Evolutionary conservation across 2,797 vertebrate genomes (phyloP), one percentile per base, ranked within the genome.

Genomic region (Manis javanica): DNA sequence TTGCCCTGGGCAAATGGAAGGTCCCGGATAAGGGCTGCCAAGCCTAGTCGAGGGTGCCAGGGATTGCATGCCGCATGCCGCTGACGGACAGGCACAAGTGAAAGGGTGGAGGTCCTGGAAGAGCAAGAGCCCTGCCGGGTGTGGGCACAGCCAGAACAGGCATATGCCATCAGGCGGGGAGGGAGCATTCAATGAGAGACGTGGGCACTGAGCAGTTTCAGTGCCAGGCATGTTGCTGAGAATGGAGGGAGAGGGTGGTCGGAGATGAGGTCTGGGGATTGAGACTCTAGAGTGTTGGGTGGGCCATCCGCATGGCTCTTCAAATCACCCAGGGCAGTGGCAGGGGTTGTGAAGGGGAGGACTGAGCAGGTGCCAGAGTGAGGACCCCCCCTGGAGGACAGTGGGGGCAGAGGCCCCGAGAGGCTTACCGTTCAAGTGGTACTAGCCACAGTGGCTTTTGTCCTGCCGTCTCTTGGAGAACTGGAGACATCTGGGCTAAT

Each of bases 131-230:
- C 23, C 34, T 39, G 4, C 37, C 1, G 4, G 29, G 46, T 66
- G 23, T 29, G 94, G 91, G 31, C 46, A 24, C 39, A 7, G 39
- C 66, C 59, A 37, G 57, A 19, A 19, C 2, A 2, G 59, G 42
- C 19, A 1, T 1, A 0, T 11, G 11, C 0, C 2, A 34, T 13
- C 66, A 5, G 31, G 26, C 12, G 0, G 31, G 34, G 57, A 34
- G 39, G 34, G 42, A 19, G 14, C 9, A 1, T 1, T 78, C 75
- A 37, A 42, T 21, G 10, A 55, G 66, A 77, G 87, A 53, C 5
- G 0, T 0, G 1, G 49, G 24, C 31, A 49, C 31, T 9, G 13
- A 37, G 66, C 26, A 11, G 4, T 39, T 77, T 66, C 55, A 31
- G 51, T 49, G 74, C 46, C n/a, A 46, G 63, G 9, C 46, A 1